Conservation (phyloP, 2,113 vertebrate species). For the Hoplias malabaricus region DNA sequence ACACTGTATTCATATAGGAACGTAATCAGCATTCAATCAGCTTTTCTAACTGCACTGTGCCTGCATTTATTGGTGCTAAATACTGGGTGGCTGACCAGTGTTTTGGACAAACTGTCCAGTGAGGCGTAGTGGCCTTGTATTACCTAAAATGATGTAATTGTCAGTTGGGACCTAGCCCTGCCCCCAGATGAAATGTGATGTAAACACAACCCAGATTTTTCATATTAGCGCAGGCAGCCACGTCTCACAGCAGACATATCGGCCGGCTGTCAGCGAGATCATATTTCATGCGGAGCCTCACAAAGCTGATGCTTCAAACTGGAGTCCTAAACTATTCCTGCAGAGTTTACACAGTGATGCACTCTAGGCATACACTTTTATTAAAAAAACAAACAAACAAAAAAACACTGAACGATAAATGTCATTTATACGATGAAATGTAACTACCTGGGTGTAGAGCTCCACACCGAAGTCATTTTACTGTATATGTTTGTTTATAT, state of each 20-base stretch:
- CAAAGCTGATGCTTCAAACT: conserved; percentile 7
- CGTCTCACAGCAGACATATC: conserved; percentile 20
- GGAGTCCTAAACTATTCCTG: not conserved
- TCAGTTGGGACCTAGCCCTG: conserved; percentile 22
- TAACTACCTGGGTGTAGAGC: no score
- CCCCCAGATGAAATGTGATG: conserved; percentile 41
- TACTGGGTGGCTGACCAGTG: not conserved
- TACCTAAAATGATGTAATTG: conserved; percentile 48
- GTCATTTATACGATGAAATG: not conserved
- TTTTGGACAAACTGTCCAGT: conserved; percentile 6
- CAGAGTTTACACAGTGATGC: not conserved
- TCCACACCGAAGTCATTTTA: not conserved
- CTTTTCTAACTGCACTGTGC: not conserved
- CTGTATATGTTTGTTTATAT: not conserved
- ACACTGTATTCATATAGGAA: not conserved
- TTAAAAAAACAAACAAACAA: not conserved
- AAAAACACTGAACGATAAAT: not conserved
- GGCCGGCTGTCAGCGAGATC: conserved; percentile 9
- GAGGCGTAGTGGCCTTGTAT: not conserved
- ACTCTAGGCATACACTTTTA: not conserved
- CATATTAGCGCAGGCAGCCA: conserved; percentile 20
- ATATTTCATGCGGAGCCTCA: conserved; percentile 2
- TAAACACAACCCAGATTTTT: conserved; percentile 27
- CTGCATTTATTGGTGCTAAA: conserved; percentile 7
- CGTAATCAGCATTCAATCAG: not conserved